Base-by-base conservation (phyloP, 2,888 invertebrate genomes). In the Apamea monoglypha region DNA sequence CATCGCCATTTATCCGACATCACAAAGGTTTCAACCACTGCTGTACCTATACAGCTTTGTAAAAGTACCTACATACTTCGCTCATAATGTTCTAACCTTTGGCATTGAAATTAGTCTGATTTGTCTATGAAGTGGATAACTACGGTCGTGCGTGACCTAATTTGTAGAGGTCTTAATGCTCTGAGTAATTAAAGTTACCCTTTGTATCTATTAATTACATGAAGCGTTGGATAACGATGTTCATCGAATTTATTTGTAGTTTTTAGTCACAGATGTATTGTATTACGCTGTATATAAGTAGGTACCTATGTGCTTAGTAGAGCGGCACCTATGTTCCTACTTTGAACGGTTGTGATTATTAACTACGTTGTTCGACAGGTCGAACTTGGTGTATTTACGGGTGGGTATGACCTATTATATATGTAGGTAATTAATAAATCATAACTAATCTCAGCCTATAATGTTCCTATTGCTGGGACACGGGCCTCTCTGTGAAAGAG, bases 181-280 rank as follows among this genome's bases (percentile, higher is more conserved):
- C 73, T 47, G 74, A 53, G 75, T 81, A 74, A 85, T 82, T 85
- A 74, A 73, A 74, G 79, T 83, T 83, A 73, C 74, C 74, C 66
- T 73, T 73, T 84, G 64, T 50, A 68, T 71, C 66, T 56, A 16
- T 72, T 78, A 82, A 84, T 79, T 87, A 83, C 2, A 40, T 36
- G 71, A 59, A 59, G 70, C 63, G 50, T 59, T 63, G 32, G 29
- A 32, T 63, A 56, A 71, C 29, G 44, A 66, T 32, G 53, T 53
- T 50, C 47, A 72, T 75, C 29, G 59, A 59, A 71, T 53, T 66
- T 32, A 56, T 80, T 67, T 29, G 47, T 63, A 21, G 56, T 80
- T 32, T 21, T 29, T 50, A 76, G 53, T 47, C n/a, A 56, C 29
- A 76, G 64, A 56, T n/a, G 59, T 36, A 63, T 18, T 64, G 50